Base-by-base conservation (phyloP, 1,140 invertebrate genomes). In the Tetragonula clypearis region DNA sequence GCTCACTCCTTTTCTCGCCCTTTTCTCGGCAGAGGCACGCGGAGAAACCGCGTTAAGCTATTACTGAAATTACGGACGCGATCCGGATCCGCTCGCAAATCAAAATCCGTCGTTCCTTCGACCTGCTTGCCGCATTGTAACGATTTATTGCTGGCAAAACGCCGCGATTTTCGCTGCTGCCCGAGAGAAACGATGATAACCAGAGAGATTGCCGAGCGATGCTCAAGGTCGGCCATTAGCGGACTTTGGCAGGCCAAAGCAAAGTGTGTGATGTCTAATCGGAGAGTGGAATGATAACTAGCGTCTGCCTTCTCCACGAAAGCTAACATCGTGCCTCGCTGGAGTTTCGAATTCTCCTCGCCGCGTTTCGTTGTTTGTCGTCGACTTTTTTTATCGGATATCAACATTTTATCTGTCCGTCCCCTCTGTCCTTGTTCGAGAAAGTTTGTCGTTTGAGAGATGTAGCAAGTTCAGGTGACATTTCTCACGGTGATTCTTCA, bases 41-140 rank as follows among this genome's bases (percentile, higher is more conserved):
- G 35, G 55, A 78, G 35, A 60, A 58, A 23, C 11, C 15, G 92
- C 94, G 93, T 93, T 30, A 90, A 94, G 93, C 93, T 93, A 95
- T 95, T 95, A 95, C 93, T 92, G 88, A 94, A 95, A 95, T 95
- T 94, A 94, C 94, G 90, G 90, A 91, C 93, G 60, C 60, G 92
- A 94, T 94, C 93, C 91, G 91, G 60, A 92, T 30, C 30, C 90
- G 93, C 93, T 94, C 94, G 91, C 94, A 95, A 95, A 95, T 95
- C 94, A 94, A 94, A 94, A 94, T 94, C 92, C 90, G 89, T 92
- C 87, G 90, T 91, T 93, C 92, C 90, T 91, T 90, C 86, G 83
- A 76, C 80, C 75, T 65, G 56, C 74, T 49, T 49, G 85, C 62
- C 41, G 82, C 88, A 90, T 90, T 90, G 86, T 90, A 90, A 83